Evolutionary conservation across 2,888 invertebrate genomes (phyloP).

Genomic region (Drosophila nigricruria): DNA sequence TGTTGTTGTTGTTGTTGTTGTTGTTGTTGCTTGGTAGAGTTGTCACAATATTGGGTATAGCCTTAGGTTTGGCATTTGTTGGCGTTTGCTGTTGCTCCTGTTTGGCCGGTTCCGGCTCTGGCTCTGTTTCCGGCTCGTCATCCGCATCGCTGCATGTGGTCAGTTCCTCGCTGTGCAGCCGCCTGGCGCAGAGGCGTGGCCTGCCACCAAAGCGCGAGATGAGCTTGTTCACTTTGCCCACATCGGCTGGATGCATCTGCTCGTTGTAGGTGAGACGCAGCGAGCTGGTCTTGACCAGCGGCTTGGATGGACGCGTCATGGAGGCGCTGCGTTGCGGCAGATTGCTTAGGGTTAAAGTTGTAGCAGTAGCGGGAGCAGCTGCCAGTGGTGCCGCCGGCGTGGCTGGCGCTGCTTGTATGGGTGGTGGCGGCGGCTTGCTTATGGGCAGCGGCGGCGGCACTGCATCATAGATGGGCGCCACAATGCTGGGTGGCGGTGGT

Average conservation of each 20-base stretch:
- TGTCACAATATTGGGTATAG: conserved; percentile 60
- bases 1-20: conserved; percentile 7
- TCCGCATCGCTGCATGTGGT: conserved; percentile 63
- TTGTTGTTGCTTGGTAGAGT: conserved; percentile 36
- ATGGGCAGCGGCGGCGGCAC: conserved; percentile 65
- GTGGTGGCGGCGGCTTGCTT: conserved; percentile 63
- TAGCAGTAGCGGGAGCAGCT: too few relatives aligned
- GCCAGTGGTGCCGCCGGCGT: background rate
- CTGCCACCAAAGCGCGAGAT: conserved; percentile 82
- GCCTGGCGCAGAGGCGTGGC: conserved; percentile 57
- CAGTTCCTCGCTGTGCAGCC: conserved; percentile 65
- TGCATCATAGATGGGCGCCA: conserved; percentile 58
- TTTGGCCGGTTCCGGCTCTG: conserved; percentile 33
- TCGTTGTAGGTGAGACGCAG: conserved; percentile 82
- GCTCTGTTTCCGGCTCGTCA: conserved; percentile 33
- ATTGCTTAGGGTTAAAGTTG: background rate
- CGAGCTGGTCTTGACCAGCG: conserved; percentile 83
- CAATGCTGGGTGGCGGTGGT: conserved; percentile 42
- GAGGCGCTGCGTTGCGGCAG: conserved; percentile 75
- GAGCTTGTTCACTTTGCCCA: conserved; percentile 84
- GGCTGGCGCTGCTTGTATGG: conserved; percentile 52
- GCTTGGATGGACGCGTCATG: conserved; percentile 75
- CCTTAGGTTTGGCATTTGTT: conserved; percentile 36
- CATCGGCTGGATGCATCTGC: conserved; percentile 81
- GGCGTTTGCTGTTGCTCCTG: conserved; percentile 41